Percentiles rank a stretch among this genome's conserved stretches.
Conservation (phyloP, 2,888 invertebrate genomes). For the Mactromeris polynyma region DNA sequence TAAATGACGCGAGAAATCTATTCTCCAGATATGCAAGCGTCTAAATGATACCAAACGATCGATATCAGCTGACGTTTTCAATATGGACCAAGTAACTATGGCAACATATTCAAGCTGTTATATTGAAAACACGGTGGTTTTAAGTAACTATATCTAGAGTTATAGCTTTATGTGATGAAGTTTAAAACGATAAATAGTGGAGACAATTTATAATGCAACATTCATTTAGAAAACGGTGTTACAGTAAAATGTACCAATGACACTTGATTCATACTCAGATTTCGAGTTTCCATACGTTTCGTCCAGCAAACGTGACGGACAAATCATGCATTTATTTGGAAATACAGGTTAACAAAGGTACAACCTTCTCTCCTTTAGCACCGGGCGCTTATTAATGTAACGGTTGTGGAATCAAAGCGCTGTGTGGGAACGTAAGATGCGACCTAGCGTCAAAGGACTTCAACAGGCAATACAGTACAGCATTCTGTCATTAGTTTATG, state of each 20-base stretch:
- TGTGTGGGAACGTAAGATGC: too few relatives aligned
- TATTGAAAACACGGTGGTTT: conserved; percentile 21
- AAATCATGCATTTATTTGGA: too few relatives aligned
- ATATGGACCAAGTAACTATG: conserved; percentile 55
- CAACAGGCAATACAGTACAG: too few relatives aligned
- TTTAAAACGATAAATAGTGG: conserved; percentile 4
- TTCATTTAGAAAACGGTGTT: neutral
- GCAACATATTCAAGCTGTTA: conserved; percentile 49
- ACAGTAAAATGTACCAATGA: neutral
- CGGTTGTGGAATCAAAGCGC: too few relatives aligned
- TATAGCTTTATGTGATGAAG: neutral
- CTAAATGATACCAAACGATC: conserved; percentile 44
- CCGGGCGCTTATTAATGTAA: too few relatives aligned
- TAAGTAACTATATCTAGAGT: conserved; percentile 11
- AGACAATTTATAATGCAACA: neutral
- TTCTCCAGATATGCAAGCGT: conserved; percentile 35
- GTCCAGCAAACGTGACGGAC: too few relatives aligned
- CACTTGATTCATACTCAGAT: neutral
- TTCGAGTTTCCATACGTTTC: too few relatives aligned
- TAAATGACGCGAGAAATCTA: conserved; percentile 48
- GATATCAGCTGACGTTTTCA: conserved; percentile 55
- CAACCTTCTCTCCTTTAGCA: too few relatives aligned
- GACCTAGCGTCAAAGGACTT: too few relatives aligned
- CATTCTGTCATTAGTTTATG: too few relatives aligned
- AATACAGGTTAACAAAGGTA: too few relatives aligned